These are phyloP conservation scores for Chaetops frenatus DNA, from an alignment of 2,113 vertebrate species.

Conservation along the genomic window DNA sequence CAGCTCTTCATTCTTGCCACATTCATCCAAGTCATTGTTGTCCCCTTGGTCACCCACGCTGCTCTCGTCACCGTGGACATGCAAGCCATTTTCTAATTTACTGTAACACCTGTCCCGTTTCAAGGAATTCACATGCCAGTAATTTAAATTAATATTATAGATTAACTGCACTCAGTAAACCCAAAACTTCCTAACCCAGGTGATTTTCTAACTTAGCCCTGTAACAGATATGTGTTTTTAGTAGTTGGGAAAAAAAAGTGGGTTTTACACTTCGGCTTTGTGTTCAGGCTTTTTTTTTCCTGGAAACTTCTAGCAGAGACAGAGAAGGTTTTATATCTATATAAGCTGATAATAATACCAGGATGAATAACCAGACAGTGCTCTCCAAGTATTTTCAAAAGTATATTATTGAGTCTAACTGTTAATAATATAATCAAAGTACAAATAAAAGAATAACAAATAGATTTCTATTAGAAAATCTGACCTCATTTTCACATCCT, in stretches of 20 bases:
- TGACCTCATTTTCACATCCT: background rate
- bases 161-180: background rate
- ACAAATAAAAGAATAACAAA: background rate
- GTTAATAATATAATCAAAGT: background rate
- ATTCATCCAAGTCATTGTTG: background rate
- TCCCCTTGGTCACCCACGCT: background rate
- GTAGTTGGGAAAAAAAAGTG: background rate
- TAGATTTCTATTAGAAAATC: background rate
- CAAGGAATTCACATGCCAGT: background rate
- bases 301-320: background rate
- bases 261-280: background rate
- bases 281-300: background rate
- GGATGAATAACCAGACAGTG: background rate
- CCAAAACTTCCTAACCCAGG: background rate
- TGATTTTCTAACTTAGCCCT: background rate
- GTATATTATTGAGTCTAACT: background rate
- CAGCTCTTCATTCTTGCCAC: background rate
- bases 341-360: background rate
- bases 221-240: background rate
- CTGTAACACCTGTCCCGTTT: background rate
- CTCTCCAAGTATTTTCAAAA: background rate
- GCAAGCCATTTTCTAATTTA: background rate
- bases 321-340: background rate
- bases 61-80: fast-evolving
- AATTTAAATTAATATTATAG: background rate